A percentile compares a stretch with the other conserved stretches of the same genome.
Conservation (phyloP, 2,888 invertebrate genomes). For the Pachymerium ferrugineum region DNA sequence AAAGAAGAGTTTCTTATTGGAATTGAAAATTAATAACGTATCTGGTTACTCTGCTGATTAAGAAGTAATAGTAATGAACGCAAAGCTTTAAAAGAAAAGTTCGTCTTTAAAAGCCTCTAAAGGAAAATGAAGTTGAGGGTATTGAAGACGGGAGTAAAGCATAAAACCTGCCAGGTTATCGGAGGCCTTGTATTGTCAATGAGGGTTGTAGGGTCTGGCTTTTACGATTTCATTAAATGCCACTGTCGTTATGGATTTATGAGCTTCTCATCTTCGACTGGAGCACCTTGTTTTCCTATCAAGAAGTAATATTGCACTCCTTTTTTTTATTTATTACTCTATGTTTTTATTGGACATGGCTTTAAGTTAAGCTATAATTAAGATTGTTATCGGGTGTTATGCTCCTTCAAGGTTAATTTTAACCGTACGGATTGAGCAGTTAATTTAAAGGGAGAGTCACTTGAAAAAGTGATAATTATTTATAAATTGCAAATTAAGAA, state of each 20-base stretch:
- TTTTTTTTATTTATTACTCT: background rate
- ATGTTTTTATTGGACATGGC: background rate
- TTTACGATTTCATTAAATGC: conserved; percentile 25
- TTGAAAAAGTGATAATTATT: too few species aligned
- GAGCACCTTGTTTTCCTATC: background rate
- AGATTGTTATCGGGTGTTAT: too few species aligned
- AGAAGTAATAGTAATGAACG: background rate
- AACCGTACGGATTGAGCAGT: too few species aligned
- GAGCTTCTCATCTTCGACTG: background rate
- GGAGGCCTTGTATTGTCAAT: conserved; percentile 1
- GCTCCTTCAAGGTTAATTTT: too few species aligned
- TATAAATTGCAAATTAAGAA: too few species aligned
- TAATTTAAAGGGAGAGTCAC: too few species aligned
- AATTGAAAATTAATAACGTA: background rate
- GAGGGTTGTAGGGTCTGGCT: background rate
- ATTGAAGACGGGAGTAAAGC: background rate
- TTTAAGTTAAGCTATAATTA: background rate
- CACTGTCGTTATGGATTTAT: conserved; percentile 19
- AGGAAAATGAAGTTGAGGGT: conserved; percentile 18
- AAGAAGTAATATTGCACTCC: background rate
- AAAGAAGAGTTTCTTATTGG: background rate
- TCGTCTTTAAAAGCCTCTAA: background rate
- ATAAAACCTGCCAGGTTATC: conserved; percentile 13
- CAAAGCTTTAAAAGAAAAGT: background rate
- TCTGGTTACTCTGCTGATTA: too few species aligned